Conservation (phyloP, 2,113 vertebrate species). For the Crotalus helleri region DNA sequence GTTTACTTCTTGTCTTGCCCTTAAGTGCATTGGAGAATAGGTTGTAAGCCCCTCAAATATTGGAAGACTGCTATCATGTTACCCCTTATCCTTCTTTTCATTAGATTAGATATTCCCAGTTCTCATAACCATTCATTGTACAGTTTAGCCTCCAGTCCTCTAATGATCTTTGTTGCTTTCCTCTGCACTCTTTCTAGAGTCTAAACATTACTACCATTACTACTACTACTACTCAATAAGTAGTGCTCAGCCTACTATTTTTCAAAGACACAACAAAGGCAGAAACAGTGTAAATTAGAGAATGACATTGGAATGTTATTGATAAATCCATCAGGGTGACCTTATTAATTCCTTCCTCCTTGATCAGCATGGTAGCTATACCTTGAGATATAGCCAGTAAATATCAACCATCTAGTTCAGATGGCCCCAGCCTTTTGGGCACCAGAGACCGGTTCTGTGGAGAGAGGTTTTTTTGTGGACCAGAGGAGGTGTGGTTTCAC, state of each 20-base stretch:
- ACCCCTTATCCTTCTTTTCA: background rate
- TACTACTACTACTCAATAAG: background rate
- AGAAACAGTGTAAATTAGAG: background rate
- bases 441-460: no score
- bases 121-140: background rate
- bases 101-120: background rate
- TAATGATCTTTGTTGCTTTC: background rate
- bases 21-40: background rate
- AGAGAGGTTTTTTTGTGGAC: no score
- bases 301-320: background rate
- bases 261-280: background rate
- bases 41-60: background rate
- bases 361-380: background rate
- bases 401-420: background rate
- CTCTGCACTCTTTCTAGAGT: background rate
- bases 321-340: background rate
- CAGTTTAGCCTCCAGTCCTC: background rate
- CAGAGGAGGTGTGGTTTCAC: no score
- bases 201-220: background rate
- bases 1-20: background rate
- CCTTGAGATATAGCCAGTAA: background rate
- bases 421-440: no score
- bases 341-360: background rate
- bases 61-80: background rate
- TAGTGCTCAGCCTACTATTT: background rate